A percentile compares a stretch with the other conserved stretches of the same genome.
Evolutionary conservation across 2,888 invertebrate species (phyloP).

Genomic region (Neoscelio sp.): DNA sequence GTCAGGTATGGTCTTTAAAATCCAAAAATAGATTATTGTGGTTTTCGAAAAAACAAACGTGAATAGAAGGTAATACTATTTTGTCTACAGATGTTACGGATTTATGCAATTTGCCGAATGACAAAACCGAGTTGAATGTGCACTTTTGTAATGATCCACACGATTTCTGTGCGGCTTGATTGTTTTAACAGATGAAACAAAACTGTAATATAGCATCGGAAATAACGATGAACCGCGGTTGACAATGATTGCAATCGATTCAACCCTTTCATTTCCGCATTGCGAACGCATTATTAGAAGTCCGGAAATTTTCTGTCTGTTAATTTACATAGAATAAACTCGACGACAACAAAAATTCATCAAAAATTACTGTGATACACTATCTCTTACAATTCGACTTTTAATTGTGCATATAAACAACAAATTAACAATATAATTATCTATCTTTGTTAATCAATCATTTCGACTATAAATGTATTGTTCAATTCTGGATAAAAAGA

Average conservation of each 20-base stretch:
- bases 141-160: constrained; percentile 39
- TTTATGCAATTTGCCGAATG: constrained; percentile 25
- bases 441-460: constrained; percentile 26
- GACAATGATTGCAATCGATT: constrained; percentile 64
- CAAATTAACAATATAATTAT: constrained; percentile 18
- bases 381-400: constrained; percentile 19
- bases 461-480: constrained; percentile 14
- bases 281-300: constrained; percentile 54
- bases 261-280: constrained; percentile 63
- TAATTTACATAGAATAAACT: constrained; percentile 54
- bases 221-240: constrained; percentile 64
- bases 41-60: neutral
- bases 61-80: constrained; percentile 5
- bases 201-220: constrained; percentile 61
- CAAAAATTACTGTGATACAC: constrained; percentile 42
- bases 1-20: no score
- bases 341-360: constrained; percentile 29
- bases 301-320: constrained; percentile 63
- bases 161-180: constrained; percentile 46
- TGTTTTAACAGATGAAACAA: constrained; percentile 57
- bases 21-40: no score
- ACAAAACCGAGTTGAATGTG: constrained; percentile 14
- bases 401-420: constrained; percentile 37
- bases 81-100: constrained; percentile 5
- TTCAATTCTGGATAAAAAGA: no score